Conservation (phyloP, 1,140 invertebrate genomes). For the Telenomus remus region DNA sequence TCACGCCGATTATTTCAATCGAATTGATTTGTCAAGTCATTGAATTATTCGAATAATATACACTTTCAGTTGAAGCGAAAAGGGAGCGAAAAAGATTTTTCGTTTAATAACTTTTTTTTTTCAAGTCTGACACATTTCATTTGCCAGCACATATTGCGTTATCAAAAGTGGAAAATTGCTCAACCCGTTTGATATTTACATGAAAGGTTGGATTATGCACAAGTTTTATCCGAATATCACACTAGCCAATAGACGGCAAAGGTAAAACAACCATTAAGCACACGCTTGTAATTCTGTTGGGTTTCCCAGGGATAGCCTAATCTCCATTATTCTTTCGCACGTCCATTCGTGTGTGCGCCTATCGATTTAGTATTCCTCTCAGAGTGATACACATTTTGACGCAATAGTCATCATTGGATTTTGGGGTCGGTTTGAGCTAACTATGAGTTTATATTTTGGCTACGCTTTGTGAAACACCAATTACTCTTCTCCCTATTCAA, state of each 20-base stretch:
- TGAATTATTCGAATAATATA: too few relatives aligned
- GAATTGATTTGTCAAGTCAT: slow-evolving; percentile 21
- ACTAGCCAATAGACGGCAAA: slow-evolving; percentile 31
- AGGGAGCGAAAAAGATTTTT: too few relatives aligned
- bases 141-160: slow-evolving; percentile 11
- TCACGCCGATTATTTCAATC: slow-evolving; percentile 27
- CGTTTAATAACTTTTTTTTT: too few relatives aligned
- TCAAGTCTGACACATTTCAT: too few relatives aligned
- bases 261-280: slow-evolving; percentile 47
- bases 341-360: slow-evolving; percentile 30
- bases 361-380: slow-evolving; percentile 33
- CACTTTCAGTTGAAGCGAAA: too few relatives aligned
- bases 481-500: too few relatives aligned
- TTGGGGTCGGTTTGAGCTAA: too few relatives aligned
- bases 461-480: too few relatives aligned
- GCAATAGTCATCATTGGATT: too few relatives aligned
- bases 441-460: too few relatives aligned
- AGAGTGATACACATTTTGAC: too few relatives aligned
- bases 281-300: slow-evolving; percentile 41
- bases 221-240: slow-evolving; percentile 37
- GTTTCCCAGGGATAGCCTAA: slow-evolving; percentile 42
- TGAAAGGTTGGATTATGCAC: slow-evolving; percentile 47
- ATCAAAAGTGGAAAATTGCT: slow-evolving; percentile 42
- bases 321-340: slow-evolving; percentile 48
- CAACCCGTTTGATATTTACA: slow-evolving; percentile 36